A percentile compares a stretch with the other conserved stretches of the same genome.
Evolutionary conservation across 2,888 invertebrate species (phyloP).

Genomic region (Brachypalpus laphriformis): DNA sequence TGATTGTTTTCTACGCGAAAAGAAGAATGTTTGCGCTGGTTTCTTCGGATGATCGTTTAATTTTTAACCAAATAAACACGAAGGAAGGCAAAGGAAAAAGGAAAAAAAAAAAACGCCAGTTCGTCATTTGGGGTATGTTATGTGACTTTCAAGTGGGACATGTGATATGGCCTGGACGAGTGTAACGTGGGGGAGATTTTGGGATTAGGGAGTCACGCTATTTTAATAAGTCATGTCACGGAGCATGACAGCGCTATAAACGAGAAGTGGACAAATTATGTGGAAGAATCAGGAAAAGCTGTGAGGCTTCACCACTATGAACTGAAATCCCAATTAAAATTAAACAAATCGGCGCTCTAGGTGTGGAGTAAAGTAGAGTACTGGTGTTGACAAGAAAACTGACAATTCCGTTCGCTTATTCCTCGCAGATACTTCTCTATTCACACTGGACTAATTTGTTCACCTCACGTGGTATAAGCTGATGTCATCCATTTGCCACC

Average conservation of each 20-base stretch:
- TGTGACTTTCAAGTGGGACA: conserved; percentile 48
- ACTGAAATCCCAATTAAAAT: conserved; percentile 42
- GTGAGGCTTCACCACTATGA: not conserved
- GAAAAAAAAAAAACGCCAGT: conserved; percentile 5
- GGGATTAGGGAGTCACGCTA: conserved; percentile 72
- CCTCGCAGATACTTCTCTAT: too few species aligned
- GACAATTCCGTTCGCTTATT: too few species aligned
- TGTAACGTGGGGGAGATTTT: conserved; percentile 68
- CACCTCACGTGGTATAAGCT: too few species aligned
- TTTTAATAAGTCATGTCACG: conserved; percentile 73
- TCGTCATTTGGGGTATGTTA: conserved; percentile 58
- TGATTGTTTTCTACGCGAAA: conserved; percentile 67
- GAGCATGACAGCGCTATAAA: conserved; percentile 59
- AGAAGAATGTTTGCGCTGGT: conserved; percentile 50
- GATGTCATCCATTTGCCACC: too few species aligned
- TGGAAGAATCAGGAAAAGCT: conserved; percentile 28
- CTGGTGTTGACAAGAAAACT: too few species aligned
- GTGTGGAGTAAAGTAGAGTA: too few species aligned
- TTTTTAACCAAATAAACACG: conserved; percentile 62
- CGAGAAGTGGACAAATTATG: conserved; percentile 44
- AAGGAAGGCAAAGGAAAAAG: not conserved
- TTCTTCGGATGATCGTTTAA: conserved; percentile 59
- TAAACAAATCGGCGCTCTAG: not conserved
- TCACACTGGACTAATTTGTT: too few species aligned
- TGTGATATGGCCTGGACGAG: conserved; percentile 64